Conservation (phyloP, 2,797 vertebrate species). For the Halcyon badia region DNA sequence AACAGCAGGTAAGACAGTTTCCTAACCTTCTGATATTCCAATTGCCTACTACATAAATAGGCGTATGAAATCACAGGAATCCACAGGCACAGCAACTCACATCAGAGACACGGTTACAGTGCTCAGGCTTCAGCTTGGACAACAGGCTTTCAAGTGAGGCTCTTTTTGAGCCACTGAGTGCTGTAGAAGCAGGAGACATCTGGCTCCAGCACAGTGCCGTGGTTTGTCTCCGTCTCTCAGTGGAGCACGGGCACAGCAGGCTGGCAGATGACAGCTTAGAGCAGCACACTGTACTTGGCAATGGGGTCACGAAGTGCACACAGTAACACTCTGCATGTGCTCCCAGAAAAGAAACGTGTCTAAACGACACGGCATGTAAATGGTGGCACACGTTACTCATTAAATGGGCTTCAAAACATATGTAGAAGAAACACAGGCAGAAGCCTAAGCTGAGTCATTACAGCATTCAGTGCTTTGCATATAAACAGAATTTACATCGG, state of each 20-base stretch:
- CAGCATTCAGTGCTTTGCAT: not conserved
- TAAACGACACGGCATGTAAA: not conserved
- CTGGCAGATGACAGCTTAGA: not conserved
- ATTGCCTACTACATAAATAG: not conserved
- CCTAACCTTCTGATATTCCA: fast-evolving
- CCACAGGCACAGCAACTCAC: fast-evolving
- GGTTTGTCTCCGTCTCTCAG: not conserved
- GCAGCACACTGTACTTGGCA: not conserved
- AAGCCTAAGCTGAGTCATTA: not conserved
- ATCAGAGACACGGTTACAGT: fast-evolving
- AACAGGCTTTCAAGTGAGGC: not conserved
- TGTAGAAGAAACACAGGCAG: not conserved
- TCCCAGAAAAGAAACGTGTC: fast-evolving
- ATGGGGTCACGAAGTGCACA: fast-evolving
- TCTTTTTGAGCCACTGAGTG: not conserved
- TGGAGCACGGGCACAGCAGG: not conserved
- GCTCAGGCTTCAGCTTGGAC: not conserved
- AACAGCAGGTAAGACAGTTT: not conserved
- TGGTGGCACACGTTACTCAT: not conserved
- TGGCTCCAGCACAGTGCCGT: not conserved
- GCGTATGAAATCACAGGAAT: not conserved
- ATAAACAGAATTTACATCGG: not conserved
- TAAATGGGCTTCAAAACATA: not conserved
- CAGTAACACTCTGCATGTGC: fast-evolving
- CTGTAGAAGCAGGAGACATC: not conserved